phyloP scores from a whole-genome alignment of 2,797 vertebrate genomes.

The Chelonia mydas region DNA sequence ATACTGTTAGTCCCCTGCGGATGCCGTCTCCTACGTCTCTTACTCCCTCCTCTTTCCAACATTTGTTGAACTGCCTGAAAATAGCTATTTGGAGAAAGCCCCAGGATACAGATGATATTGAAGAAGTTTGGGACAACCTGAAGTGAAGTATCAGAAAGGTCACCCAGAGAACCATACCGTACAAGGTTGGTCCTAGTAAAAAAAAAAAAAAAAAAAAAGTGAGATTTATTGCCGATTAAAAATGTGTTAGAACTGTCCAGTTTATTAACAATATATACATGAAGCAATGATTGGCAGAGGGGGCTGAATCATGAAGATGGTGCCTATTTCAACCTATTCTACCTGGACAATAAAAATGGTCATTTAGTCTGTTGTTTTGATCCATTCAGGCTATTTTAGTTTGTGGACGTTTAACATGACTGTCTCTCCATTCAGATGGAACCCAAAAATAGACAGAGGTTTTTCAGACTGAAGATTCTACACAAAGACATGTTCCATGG shows the following conservation, averaged over 20 bases:
- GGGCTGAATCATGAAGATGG: background rate
- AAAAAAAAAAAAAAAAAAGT: slow-evolving; percentile 20
- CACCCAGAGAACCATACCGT: slow-evolving; percentile 49
- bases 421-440: background rate
- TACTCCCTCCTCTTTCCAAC: background rate
- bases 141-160: slow-evolving; percentile 29
- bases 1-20: background rate
- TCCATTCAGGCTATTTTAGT: background rate
- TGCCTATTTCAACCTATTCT: background rate
- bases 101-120: slow-evolving; percentile 17
- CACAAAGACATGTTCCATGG: background rate
- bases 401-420: background rate
- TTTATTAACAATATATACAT: background rate
- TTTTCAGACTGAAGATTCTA: background rate
- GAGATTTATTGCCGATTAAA: background rate
- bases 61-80: background rate
- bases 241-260: background rate
- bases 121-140: slow-evolving; percentile 28
- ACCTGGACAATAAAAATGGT: background rate
- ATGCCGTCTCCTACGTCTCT: background rate
- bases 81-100: background rate
- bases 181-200: slow-evolving; percentile 3
- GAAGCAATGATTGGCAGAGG: background rate
- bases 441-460: background rate
- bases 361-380: background rate